phyloP scores from a whole-genome alignment of 2,888 invertebrate genomes.

The Leptinotarsa tumamoca region DNA sequence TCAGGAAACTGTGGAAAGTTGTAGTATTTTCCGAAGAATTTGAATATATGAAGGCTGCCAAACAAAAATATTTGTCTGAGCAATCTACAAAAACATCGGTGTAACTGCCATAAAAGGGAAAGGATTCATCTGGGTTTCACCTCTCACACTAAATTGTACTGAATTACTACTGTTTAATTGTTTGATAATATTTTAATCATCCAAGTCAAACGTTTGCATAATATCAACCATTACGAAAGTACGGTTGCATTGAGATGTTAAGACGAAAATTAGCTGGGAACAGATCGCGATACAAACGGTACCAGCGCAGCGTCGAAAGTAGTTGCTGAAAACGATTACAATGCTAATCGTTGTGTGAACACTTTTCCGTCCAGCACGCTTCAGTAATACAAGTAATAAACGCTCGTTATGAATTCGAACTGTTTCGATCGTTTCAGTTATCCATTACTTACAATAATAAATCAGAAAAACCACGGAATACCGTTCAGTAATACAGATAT shows the following conservation, averaged over 20 bases:
- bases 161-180: background rate
- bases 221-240: background rate
- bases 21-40: no score
- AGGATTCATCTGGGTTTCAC: no score
- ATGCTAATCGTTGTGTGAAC: constrained; percentile 9
- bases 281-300: constrained; percentile 9
- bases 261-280: background rate
- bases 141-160: no score
- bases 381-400: background rate
- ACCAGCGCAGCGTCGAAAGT: background rate
- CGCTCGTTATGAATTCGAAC: constrained; percentile 1
- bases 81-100: no score
- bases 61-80: no score
- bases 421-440: background rate
- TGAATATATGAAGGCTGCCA: no score
- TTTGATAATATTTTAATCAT: background rate
- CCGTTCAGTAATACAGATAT: background rate
- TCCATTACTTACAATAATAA: constrained; percentile 1
- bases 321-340: background rate
- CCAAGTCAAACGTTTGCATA: background rate
- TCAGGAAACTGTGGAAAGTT: no score
- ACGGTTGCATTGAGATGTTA: background rate
- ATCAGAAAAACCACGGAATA: background rate
- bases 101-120: no score
- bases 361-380: background rate